Base-by-base conservation (phyloP, 2,888 invertebrate species). In the Thera obeliscata region DNA sequence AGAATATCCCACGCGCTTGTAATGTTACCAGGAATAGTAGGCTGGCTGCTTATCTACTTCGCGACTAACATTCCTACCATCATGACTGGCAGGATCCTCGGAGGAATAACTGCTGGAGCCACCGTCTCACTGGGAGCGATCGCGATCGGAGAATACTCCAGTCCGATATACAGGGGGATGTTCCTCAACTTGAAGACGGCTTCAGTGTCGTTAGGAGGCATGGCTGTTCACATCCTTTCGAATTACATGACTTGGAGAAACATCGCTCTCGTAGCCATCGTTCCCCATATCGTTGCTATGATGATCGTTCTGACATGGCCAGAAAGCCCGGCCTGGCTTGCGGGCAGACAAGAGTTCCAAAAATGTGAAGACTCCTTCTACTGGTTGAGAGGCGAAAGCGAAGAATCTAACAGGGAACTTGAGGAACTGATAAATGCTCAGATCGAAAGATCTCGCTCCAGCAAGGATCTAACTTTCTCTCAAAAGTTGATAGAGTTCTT, bases 321-420 rank as follows among this genome's bases (percentile, higher is more conserved):
- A 0, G 96, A 96, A 81, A 94, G 95, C 8, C 95, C 95, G 0
- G 87, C 89, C n/a, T 96, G 95, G 95, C 77, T 96, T 50, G 87
- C 94, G 0, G 87, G 72, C 1, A 75, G 69, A 35, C 71, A 72
- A 38, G 60, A 73, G 46, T 69, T 59, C 35, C 54, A 69, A 6
- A 65, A 93, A 68, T 94, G 95, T 0, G 87, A 91, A 69, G 76
- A 84, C 5, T 85, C 94, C 0, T 93, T 94, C 43, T 85, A 87
- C 59, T 94, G 89, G 85, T 88, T 94, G 61, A 83, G 95, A 61
- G 94, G 94, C 8, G 75, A 78, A 22, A 68, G 52, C 3, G 67
- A 74, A 9, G 66, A 73, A 33, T 65, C 78, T 0, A 66, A 49
- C 33, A 70, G 57, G 35, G 81, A 82, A 59, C 68, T 79, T 3